Evolutionary conservation across 2,888 invertebrate species (phyloP).

Genomic region (Drosophila austrosaltans): DNA sequence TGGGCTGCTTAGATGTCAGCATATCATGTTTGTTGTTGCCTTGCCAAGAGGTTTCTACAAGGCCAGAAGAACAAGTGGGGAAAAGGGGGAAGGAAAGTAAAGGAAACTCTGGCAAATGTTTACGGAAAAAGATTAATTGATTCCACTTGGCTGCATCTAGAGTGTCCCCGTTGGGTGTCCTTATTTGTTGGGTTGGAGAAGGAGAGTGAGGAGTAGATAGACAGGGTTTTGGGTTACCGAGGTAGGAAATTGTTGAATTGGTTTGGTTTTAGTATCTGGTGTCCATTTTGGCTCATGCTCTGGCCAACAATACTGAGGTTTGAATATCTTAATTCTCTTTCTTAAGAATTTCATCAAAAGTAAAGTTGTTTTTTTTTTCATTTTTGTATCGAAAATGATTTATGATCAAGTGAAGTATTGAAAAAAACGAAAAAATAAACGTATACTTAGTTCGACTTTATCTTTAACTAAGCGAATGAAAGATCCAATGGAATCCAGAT

Average conservation of each 20-base stretch:
- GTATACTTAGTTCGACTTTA: background rate
- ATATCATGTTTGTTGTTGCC: conserved; percentile 36
- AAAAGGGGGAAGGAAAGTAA: conserved; percentile 19
- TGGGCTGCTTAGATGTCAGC: conserved; percentile 71
- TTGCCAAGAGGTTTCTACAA: conserved; percentile 37
- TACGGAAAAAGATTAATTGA: conserved; percentile 78
- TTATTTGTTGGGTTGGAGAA: background rate
- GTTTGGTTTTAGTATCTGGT: conserved; percentile 8
- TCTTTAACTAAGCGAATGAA: background rate
- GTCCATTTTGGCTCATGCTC: conserved; percentile 3
- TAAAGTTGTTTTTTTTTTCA: background rate
- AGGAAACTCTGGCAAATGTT: conserved; percentile 68
- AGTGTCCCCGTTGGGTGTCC: conserved; percentile 63
- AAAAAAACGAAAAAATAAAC: background rate
- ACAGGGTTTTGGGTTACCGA: background rate
- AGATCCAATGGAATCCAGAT: no score
- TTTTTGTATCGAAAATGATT: background rate
- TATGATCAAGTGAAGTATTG: background rate
- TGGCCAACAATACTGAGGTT: conserved; percentile 1
- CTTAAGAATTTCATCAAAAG: conserved; percentile 11
- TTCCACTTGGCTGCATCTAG: conserved; percentile 76
- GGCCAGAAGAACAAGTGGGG: no score
- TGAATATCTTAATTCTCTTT: conserved; percentile 10
- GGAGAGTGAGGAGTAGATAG: background rate
- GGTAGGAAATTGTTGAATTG: conserved; percentile 4